Evolutionary conservation across 2,888 invertebrate species (phyloP).

Genomic region (Apotomis betuletana): DNA sequence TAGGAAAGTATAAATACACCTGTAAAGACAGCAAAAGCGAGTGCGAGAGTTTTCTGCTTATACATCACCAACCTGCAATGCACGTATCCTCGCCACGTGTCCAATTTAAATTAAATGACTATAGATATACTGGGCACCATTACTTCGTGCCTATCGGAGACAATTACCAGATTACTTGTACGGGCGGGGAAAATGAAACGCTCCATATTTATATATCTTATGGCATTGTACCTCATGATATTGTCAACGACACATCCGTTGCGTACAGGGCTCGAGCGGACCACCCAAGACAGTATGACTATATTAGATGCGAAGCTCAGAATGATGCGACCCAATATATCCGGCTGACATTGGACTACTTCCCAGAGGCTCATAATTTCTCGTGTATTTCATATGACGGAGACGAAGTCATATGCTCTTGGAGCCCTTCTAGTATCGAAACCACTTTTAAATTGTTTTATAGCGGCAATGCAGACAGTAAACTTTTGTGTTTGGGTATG

Average conservation of each 20-base stretch:
- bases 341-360: not conserved
- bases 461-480: too few relatives aligned
- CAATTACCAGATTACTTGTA: not conserved
- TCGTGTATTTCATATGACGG: not conserved
- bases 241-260: not conserved
- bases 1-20: too few relatives aligned
- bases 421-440: not conserved
- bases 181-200: not conserved
- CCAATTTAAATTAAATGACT: too few relatives aligned
- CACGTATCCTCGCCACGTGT: too few relatives aligned
- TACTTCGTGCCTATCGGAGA: not conserved
- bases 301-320: too few relatives aligned
- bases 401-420: not conserved
- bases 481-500: too few relatives aligned
- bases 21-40: too few relatives aligned
- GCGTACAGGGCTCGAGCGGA: not conserved
- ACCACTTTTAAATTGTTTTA: not conserved
- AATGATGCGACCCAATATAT: too few relatives aligned
- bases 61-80: too few relatives aligned
- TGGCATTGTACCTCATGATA: not conserved
- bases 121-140: too few relatives aligned
- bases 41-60: too few relatives aligned
- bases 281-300: not conserved
- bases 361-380: not conserved
- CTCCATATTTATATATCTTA: not conserved